Base-by-base conservation (phyloP, 2,113 vertebrate genomes). In the Oceanodroma tethys region DNA sequence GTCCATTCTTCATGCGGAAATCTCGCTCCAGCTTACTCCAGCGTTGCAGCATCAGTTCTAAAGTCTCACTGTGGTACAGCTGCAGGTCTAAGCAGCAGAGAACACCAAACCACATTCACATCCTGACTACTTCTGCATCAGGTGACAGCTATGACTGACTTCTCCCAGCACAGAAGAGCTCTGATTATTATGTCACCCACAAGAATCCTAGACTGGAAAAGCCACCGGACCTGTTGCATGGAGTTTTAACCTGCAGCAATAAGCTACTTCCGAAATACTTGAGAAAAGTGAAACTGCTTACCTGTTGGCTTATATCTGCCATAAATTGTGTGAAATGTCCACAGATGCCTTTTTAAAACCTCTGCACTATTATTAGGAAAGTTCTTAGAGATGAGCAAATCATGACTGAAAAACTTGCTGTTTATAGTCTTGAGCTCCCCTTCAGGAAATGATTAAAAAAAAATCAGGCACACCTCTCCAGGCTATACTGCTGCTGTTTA, bases 1-100 rank as follows among this genome's bases (percentile, higher is more conserved):
- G 99, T 22, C 99, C 99, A 2, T 98, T 99, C 98, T 99, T 99
- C 98, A 99, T 99, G 90, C 98, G 98, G 94, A 99, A 99, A 95
- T 99, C 99, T 68, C 98, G 97, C 97, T 99, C 99, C 55, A 99
- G 98, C 95, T 99, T 99, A 88, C 98, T 99, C 99, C 99, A 99
- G 88, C 99, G 99, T 68, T 99, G 99, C 82, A 99, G 98, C 99
- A 99, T 99, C 92, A 99, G 98, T 89, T 99, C 99, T 92, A 99
- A 96, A 1, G 99, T 99, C 97, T 99, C 99, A 6, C 99, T 99
- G 98, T 99, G 99, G 96, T 99, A 99, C 60, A 99, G 98, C 91
- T 99, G 99, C 83, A 99, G 97, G 96, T 99, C 99, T 98, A 48
- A 70, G 90, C 81, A 74, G 38, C 92, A 96, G 47, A 40, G 71